A percentile compares a stretch with the other conserved stretches of the same genome.
These are phyloP conservation scores for Synaphobranchus kaupii DNA, from an alignment of 2,797 vertebrate species.

Conservation along the genomic window DNA sequence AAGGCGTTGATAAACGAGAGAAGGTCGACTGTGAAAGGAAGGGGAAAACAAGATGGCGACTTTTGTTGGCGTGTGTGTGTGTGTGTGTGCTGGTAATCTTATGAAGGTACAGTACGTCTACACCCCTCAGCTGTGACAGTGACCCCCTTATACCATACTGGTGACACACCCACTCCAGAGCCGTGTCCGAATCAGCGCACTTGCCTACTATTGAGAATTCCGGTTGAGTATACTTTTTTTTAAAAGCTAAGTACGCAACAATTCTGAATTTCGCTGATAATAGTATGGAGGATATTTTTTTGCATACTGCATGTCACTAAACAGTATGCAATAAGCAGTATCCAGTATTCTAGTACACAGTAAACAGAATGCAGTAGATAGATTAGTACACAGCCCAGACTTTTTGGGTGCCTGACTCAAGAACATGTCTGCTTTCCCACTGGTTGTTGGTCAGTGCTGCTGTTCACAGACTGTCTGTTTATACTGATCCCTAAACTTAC, in stretches of 20 bases:
- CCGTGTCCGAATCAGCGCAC: no score
- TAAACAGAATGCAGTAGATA: no score
- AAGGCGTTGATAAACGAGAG: neutral
- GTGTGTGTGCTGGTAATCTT: neutral
- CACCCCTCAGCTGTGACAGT: neutral
- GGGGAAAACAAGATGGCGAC: neutral
- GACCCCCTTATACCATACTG: no score
- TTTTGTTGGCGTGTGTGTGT: neutral
- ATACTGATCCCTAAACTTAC: neutral
- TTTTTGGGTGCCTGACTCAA: neutral
- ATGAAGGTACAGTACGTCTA: neutral
- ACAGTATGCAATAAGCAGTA: no score
- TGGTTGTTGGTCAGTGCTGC: neutral
- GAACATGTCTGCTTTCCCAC: neutral
- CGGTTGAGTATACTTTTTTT: no score
- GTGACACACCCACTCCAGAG: no score
- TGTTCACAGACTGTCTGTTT: neutral
- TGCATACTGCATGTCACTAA: no score
- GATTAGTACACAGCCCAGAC: neutral
- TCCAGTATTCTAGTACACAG: no score
- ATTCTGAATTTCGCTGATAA: no score
- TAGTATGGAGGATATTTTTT: no score
- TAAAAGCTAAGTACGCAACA: no score
- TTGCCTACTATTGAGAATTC: no score
- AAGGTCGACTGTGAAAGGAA: neutral